Base-by-base conservation (phyloP, 2,113 vertebrate species). In the Lycaon pictus region DNA sequence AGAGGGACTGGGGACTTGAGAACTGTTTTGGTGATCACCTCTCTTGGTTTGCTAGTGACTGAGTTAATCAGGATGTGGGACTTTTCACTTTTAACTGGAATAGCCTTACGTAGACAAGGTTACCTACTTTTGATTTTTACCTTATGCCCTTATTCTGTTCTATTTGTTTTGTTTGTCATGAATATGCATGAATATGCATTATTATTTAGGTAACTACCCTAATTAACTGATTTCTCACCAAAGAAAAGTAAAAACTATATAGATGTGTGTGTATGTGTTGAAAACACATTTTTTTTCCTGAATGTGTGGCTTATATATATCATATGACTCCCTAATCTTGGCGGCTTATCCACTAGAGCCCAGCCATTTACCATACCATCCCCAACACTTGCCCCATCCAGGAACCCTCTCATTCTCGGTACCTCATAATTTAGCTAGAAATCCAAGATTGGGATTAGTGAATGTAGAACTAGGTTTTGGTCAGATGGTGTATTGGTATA, bases 341-440 rank as follows among this genome's bases (percentile, higher is more conserved):
- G 23, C 83, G 16, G 16, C 62, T 63, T 95, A 63, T 89, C 90
- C 80, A 35, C 90, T 86, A 97, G 90, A 62, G 79, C 74, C 62
- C 15, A 69, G 82, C 69, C 55, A 23, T 27, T 22, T 94, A 35
- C 56, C 84, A 89, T 23, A 51, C 32, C 22, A 43, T 60, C 51
- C 65, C 10, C 56, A 7, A 20, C 32, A 22, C 10, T 63, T 37
- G 56, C 20, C 32, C 22, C 13, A 22, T 25, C 35, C 0, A 0
- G 35, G 19, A 92, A 60, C 56, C 32, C 19, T 87, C 7, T 86
- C 20, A 22, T 62, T 72, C 51, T 48, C 19, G 53, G 53, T 51
- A 60, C 35, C 25, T 20, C n/a, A 0, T 92, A 56, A 72, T 74
- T 84, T 3, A 4, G 43, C 43, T 56, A 76, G 11, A 82, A 77